Percentiles rank a stretch among this genome's conserved stretches.
phyloP scores from a whole-genome alignment of 1,140 invertebrate species.

The Notospermus geniculatus region DNA sequence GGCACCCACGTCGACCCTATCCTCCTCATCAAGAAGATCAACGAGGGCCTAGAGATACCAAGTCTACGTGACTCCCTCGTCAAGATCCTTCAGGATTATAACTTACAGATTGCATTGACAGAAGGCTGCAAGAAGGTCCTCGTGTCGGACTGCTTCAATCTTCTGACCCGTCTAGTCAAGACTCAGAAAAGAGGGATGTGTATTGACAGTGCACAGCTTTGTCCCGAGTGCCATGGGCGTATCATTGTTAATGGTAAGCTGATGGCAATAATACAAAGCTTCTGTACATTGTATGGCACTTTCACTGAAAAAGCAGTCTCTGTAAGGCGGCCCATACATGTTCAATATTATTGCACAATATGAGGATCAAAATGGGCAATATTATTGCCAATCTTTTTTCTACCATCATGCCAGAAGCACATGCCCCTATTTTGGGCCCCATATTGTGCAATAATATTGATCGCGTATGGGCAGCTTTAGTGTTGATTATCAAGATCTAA shows the following conservation, averaged over 20 bases:
- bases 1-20: constrained; percentile 89
- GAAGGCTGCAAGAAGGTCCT: constrained; percentile 86
- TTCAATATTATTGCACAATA: no score
- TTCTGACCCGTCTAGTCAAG: constrained; percentile 77
- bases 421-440: no score
- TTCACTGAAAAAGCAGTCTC: background rate
- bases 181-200: constrained; percentile 75
- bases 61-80: constrained; percentile 86
- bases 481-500: no score
- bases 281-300: no score
- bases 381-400: background rate
- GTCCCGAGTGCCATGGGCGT: constrained; percentile 16
- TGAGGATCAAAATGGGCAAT: no score
- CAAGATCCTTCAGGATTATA: constrained; percentile 95
- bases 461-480: no score
- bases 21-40: constrained; percentile 80
- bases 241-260: constrained; percentile 6
- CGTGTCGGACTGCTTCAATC: constrained; percentile 82
- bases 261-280: background rate
- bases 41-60: constrained; percentile 78
- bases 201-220: constrained; percentile 60
- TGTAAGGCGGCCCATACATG: background rate
- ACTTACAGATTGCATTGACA: constrained; percentile 85
- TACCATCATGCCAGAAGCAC: no score
- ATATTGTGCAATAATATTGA: no score